Evolutionary conservation across 2,888 invertebrate species (phyloP).

Genomic region (Cotesia congregata): DNA sequence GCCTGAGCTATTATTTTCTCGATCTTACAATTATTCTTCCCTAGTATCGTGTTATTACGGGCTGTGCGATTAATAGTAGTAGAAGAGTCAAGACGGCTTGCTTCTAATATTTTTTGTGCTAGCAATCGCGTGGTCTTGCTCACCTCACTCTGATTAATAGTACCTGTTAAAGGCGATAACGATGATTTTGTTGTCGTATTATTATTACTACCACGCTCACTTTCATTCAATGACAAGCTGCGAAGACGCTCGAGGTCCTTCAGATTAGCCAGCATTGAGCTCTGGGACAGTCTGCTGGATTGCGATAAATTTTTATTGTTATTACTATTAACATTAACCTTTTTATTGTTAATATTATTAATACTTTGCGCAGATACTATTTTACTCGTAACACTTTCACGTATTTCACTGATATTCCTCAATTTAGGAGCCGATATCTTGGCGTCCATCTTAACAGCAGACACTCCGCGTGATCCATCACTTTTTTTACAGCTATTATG

Average conservation of each 20-base stretch:
- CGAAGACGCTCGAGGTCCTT: conserved; percentile 61
- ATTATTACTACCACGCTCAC: neutral
- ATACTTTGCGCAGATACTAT: too few species aligned
- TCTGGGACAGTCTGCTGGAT: conserved; percentile 32
- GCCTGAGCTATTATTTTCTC: neutral
- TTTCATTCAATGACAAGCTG: conserved; percentile 14
- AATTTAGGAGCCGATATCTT: conserved; percentile 40
- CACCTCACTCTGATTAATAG: conserved; percentile 3
- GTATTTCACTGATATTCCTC: conserved; percentile 61
- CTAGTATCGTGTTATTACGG: conserved; percentile 11
- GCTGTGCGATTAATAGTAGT: neutral
- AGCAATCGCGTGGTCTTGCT: conserved; percentile 45
- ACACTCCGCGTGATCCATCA: neutral
- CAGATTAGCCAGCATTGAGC: conserved; percentile 61
- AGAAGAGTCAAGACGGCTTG: conserved; percentile 43
- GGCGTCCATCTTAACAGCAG: neutral
- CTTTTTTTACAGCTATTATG: conserved; percentile 22
- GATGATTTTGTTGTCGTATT: neutral
- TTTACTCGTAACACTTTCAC: conserved; percentile 49
- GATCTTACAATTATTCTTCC: conserved; percentile 2
- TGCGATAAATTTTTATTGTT: neutral
- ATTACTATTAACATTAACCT: neutral
- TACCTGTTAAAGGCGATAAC: neutral
- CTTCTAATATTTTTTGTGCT: conserved; percentile 58
- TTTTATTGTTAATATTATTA: neutral